These are phyloP conservation scores for Trypoxylus dichotomus DNA, from an alignment of 1,140 invertebrate species.

Conservation along the genomic window DNA sequence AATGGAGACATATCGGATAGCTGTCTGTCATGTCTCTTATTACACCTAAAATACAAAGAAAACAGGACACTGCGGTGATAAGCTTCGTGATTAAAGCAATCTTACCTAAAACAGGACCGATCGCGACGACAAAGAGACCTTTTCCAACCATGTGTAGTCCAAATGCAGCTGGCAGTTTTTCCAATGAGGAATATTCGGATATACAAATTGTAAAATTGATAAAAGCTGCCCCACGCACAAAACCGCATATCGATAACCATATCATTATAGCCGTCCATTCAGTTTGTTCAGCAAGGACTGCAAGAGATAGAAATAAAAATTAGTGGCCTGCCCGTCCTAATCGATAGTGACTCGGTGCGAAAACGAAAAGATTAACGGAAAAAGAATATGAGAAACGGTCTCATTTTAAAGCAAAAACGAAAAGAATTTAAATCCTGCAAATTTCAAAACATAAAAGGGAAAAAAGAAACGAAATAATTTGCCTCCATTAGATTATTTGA, in stretches of 20 bases:
- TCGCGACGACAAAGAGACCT: slow-evolving; percentile 67
- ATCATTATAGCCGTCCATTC: slow-evolving; percentile 66
- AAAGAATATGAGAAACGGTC: neutral
- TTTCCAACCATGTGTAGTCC: slow-evolving; percentile 77
- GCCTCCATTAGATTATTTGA: slow-evolving; percentile 8
- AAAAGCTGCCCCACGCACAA: slow-evolving; percentile 71
- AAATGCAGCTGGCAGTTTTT: slow-evolving; percentile 73
- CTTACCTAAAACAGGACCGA: slow-evolving; percentile 73
- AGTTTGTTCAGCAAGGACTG: slow-evolving; percentile 68
- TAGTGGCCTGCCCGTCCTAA: neutral
- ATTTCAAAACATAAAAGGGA: neutral
- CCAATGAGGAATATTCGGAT: slow-evolving; percentile 71
- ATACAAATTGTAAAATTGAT: slow-evolving; percentile 76
- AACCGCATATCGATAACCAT: slow-evolving; percentile 70
- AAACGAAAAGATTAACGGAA: slow-evolving; percentile 33
- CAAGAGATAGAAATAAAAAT: slow-evolving; percentile 50
- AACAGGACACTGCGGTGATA: no score
- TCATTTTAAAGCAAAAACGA: slow-evolving; percentile 8
- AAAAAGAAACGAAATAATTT: slow-evolving; percentile 11
- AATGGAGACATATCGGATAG: slow-evolving; percentile 70
- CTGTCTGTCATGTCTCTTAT: slow-evolving; percentile 69
- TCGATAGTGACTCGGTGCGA: slow-evolving; percentile 38
- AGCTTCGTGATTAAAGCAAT: no score
- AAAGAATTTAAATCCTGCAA: slow-evolving; percentile 24
- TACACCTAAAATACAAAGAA: slow-evolving; percentile 66